Evolutionary conservation across 2,888 invertebrate species (phyloP).

Genomic region (Galerucella calmariensis): DNA sequence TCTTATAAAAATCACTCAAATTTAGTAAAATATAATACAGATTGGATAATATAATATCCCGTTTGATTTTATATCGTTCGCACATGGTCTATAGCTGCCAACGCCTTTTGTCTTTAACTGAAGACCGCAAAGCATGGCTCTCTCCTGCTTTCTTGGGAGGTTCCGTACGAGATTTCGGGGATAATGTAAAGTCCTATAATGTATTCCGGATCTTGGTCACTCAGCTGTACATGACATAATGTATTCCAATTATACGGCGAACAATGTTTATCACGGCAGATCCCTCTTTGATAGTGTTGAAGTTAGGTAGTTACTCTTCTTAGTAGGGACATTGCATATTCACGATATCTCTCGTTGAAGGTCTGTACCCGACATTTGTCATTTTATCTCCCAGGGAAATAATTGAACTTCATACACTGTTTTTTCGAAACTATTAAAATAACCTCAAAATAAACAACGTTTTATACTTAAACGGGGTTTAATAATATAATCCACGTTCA

Average conservation of each 20-base stretch:
- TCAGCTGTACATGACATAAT: conserved; percentile 57
- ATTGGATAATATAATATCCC: conserved; percentile 28
- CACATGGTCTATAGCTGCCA: conserved; percentile 42
- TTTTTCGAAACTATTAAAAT: no score
- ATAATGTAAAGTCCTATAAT: conserved; percentile 55
- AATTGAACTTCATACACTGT: conserved; percentile 1
- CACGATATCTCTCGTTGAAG: conserved; percentile 29
- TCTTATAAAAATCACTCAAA: background rate
- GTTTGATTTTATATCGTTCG: conserved; percentile 13
- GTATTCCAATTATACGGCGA: conserved; percentile 56
- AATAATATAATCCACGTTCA: no score
- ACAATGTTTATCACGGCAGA: conserved; percentile 53
- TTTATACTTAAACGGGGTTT: no score
- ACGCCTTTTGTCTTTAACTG: conserved; percentile 42
- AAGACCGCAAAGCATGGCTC: conserved; percentile 28
- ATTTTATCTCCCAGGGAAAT: background rate
- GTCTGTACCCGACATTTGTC: conserved; percentile 28
- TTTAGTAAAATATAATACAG: background rate
- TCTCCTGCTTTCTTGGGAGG: conserved; percentile 45
- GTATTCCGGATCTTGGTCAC: conserved; percentile 57
- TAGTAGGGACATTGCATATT: conserved; percentile 33
- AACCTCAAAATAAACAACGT: no score
- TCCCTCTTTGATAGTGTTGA: conserved; percentile 42
- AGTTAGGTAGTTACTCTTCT: conserved; percentile 38
- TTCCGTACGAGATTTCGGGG: conserved; percentile 48